phyloP scores from a whole-genome alignment of 2,888 invertebrate species.

The Cremastobaeus sp. region DNA sequence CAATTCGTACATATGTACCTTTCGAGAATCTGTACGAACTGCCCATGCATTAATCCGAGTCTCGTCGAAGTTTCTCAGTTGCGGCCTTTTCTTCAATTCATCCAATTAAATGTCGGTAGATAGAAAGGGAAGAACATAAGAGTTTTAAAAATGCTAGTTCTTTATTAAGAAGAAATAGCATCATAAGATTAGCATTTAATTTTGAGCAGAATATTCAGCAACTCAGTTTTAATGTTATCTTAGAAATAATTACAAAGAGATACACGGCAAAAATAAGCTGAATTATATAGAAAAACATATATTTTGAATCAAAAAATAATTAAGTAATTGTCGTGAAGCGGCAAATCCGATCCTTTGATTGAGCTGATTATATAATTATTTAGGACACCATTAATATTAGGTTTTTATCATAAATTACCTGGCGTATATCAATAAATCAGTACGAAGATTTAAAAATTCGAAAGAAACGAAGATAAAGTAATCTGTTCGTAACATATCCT shows the following conservation, averaged over 20 bases:
- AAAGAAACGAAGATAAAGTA: constrained; percentile 1
- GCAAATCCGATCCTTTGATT: too few relatives aligned
- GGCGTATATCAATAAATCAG: too few relatives aligned
- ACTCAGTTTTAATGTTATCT: too few relatives aligned
- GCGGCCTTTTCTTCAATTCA: constrained; percentile 46
- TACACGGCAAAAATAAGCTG: too few relatives aligned
- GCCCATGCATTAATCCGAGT: constrained; percentile 44
- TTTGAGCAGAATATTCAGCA: constrained; percentile 14
- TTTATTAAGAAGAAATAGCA: constrained; percentile 17
- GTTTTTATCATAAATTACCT: too few relatives aligned
- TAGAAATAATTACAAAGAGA: too few relatives aligned
- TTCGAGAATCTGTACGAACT: constrained; percentile 39
- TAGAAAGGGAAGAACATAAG: constrained; percentile 47
- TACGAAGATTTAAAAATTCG: constrained; percentile 15
- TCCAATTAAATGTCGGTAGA: constrained; percentile 62
- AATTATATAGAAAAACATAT: too few relatives aligned
- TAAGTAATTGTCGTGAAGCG: too few relatives aligned
- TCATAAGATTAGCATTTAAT: constrained; percentile 13
- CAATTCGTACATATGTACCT: constrained; percentile 31
- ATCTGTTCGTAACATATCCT: constrained; percentile 13
- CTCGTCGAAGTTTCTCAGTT: constrained; percentile 37
- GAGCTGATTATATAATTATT: too few relatives aligned
- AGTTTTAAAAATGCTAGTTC: constrained; percentile 26
- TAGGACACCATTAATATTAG: too few relatives aligned
- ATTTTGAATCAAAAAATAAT: too few relatives aligned